Conservation (phyloP, 2,888 invertebrate species). For the Epinotia ramella region DNA sequence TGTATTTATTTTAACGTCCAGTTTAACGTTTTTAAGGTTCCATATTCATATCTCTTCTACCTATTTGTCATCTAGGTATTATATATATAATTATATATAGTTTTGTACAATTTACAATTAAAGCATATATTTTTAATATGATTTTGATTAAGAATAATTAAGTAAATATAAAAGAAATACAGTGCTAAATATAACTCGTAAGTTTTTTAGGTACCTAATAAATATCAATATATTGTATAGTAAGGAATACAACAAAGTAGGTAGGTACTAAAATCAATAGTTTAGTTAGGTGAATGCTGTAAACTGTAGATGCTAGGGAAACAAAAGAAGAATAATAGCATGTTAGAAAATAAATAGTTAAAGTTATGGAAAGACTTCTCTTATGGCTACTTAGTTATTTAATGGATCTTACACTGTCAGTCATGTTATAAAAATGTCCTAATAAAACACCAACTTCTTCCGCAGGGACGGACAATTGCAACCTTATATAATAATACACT, state of each 20-base stretch:
- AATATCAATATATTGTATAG: neutral
- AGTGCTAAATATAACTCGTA: neutral
- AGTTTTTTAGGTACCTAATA: neutral
- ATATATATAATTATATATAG: neutral
- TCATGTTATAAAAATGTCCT: slow-evolving; percentile 23
- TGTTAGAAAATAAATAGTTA: neutral
- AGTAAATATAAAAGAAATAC: slow-evolving; percentile 30
- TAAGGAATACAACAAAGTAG: neutral
- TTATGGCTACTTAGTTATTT: slow-evolving; percentile 34
- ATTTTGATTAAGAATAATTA: slow-evolving; percentile 23
- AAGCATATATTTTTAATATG: slow-evolving; percentile 49
- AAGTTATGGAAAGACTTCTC: slow-evolving; percentile 36
- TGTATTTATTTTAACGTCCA: slow-evolving; percentile 15
- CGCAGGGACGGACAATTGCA: slow-evolving; percentile 38
- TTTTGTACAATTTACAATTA: slow-evolving; percentile 59
- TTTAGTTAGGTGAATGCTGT: neutral
- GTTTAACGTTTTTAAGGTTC: slow-evolving; percentile 2
- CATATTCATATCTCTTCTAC: neutral
- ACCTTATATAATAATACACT: slow-evolving; percentile 18
- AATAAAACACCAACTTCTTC: slow-evolving; percentile 13
- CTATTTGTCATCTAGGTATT: slow-evolving; percentile 10
- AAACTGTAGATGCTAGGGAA: neutral
- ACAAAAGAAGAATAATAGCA: neutral
- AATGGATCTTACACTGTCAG: slow-evolving; percentile 36
- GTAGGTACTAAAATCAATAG: neutral